Evolutionary conservation across 2,888 invertebrate genomes (phyloP), one percentile per base, ranked within the genome.

Genomic region (Microlaimidae sp.): DNA sequence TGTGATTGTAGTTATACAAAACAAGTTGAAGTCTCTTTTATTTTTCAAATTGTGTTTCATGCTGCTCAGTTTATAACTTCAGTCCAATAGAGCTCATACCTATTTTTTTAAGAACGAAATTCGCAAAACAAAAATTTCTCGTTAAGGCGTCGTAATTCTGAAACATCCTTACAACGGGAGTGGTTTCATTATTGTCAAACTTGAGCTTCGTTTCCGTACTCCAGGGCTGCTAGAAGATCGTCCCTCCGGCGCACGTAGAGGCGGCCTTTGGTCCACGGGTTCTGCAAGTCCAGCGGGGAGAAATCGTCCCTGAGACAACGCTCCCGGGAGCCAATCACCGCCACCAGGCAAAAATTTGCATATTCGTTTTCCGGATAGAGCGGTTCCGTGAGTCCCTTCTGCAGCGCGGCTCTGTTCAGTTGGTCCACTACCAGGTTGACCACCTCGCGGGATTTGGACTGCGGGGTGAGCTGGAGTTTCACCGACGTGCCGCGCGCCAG

Each of bases 371-470:
- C 21, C 7, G 46, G 82, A 71, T 86, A 88, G 21, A 86, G 74
- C 19, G 84, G 80, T 51, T 85, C 85, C n/a, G 88, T 13, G 10
- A 7, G 32, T 21, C 46, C 82, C 71, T 86, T 88, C 23, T 86
- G 74, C 21, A 84, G 80, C 51, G 85, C 85, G 17, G 88, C 87
- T 82, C 87, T 85, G 70, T 92, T 92, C 43, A 95, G 77, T 71
- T 95, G 92, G 69, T 88, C 85, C 52, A 95, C 86, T 24, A 95
- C 90, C 58, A 93, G 77, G 73, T 89, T 85, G 58, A 95, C 86
- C 52, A 95, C 89, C 74, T 95, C 93, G 19, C 88, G 78, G 0
- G 92, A 87, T 0, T 90, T 86, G 1, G 95, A 95, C 62, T 83
- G 79, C 0, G 85, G 82, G 0, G 88, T 90, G 1, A 95, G 87